phyloP scores from a whole-genome alignment of 2,797 vertebrate genomes.

The Clarias pachynema region DNA sequence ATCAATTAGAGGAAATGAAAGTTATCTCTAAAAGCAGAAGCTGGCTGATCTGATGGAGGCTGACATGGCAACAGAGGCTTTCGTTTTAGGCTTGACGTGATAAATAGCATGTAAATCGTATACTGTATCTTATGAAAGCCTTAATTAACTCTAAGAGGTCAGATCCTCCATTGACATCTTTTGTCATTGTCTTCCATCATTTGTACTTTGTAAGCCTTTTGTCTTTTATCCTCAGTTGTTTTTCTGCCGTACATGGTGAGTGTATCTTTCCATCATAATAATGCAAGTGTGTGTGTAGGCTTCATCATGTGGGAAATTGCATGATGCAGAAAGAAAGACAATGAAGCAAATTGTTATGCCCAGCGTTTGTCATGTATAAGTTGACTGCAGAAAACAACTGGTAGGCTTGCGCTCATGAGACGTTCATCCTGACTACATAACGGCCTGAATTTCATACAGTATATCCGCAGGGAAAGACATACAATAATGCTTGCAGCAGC shows the following conservation, averaged over 20 bases:
- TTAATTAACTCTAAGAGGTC: conserved; percentile 19
- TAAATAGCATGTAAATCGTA: not conserved
- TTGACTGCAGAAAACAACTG: not conserved
- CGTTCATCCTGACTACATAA: conserved; percentile 2
- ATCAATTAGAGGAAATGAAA: not conserved
- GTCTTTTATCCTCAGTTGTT: not conserved
- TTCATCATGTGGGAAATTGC: not conserved
- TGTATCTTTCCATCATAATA: not conserved
- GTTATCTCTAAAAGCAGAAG: not conserved
- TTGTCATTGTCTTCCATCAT: not conserved
- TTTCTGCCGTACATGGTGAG: not conserved
- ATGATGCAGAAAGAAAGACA: not conserved
- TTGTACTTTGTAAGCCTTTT: not conserved
- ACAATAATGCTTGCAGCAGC: not conserved
- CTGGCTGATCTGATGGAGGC: not conserved
- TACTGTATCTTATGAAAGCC: not conserved
- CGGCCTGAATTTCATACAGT: conserved; percentile 1
- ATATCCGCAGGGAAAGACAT: not conserved
- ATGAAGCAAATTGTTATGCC: too few relatives aligned
- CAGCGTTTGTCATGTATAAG: not conserved
- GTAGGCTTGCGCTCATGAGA: not conserved
- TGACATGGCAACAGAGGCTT: not conserved
- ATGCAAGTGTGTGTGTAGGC: not conserved
- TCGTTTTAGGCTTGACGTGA: conserved; percentile 1
- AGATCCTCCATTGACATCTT: not conserved